Base-by-base conservation (phyloP, 1,140 invertebrate genomes). In the Apis florea region DNA sequence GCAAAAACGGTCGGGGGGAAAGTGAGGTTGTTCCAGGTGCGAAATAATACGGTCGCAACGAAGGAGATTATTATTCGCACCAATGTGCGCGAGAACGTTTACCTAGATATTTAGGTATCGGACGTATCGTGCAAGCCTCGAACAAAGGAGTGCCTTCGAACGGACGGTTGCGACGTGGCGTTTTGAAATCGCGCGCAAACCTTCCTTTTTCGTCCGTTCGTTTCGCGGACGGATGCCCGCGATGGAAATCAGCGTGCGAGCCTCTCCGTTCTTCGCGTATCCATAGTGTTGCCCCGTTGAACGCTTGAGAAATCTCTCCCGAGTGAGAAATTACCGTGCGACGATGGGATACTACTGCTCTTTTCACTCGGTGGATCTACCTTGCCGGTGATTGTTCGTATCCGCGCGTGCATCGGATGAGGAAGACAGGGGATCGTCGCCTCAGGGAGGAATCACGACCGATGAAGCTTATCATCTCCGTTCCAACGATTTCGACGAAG, bases 151-250 rank as follows among this genome's bases (percentile, higher is more conserved):
- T 47, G 58, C 13, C 17, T 26, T n/a, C 3, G 51, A 6, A 13
- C 12, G 47, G 24, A 59, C 78, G 70, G 70, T 58, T 81, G 79
- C 79, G 68, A 81, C 79, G 79, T 81, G 79, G 79, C 79, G 72
- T 81, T 81, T 81, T 67, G 71, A 81, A 81, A 81, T 67, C 79
- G 79, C 72, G 79, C 72, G 78, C 59, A 73, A 73, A 73, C 17
- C n/a, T 51, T 54, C 47, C 49, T 59, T 47, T 71, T 59, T 19
- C n/a, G 54, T 53, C 24, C 17, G 21, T 21, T 21, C 17, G 21
- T 21, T 21, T 1, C 51, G n/a, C 12, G 47, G 40, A 74, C 49
- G 40, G 31, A 59, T 53, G 21, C 24, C 21, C 67, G 67, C 76
- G 67, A 73, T 73, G 69, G 51, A 40, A 66, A 79, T 79, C 58